Evolutionary conservation across 2,888 invertebrate genomes (phyloP).

Genomic region (Anarsia innoxiella): DNA sequence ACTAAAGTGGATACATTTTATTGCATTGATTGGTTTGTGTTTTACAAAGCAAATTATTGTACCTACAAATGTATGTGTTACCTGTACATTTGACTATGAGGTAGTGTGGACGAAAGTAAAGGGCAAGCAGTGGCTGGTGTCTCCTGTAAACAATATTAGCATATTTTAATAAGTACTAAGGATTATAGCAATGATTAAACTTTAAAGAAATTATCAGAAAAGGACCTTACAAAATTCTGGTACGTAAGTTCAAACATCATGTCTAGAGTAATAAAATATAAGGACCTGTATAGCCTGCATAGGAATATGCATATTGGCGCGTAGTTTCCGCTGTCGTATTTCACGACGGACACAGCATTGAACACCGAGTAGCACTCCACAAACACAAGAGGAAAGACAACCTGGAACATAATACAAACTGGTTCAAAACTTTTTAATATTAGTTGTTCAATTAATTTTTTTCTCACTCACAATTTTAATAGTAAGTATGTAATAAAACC

Average conservation of each 20-base stretch:
- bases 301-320: conserved; percentile 61
- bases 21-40: too few species aligned
- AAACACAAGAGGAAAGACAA: conserved; percentile 77
- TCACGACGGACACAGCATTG: conserved; percentile 78
- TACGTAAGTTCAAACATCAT: too few species aligned
- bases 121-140: conserved; percentile 51
- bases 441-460: not conserved
- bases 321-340: conserved; percentile 54
- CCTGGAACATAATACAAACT: conserved; percentile 37
- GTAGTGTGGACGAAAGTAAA: conserved; percentile 52
- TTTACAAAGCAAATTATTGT: too few species aligned
- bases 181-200: too few species aligned
- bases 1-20: too few species aligned
- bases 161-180: too few species aligned
- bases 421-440: too few species aligned
- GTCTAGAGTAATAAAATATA: too few species aligned
- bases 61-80: too few species aligned
- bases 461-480: too few species aligned
- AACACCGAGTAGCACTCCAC: conserved; percentile 76
- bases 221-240: not conserved
- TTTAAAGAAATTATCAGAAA: too few species aligned
- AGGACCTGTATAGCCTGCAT: conserved; percentile 62
- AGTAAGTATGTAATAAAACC: too few species aligned
- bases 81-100: conserved; percentile 67
- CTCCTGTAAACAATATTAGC: conserved; percentile 35